Evolutionary conservation across 2,797 vertebrate species (phyloP).

Genomic region (Chrysocyon brachyurus): DNA sequence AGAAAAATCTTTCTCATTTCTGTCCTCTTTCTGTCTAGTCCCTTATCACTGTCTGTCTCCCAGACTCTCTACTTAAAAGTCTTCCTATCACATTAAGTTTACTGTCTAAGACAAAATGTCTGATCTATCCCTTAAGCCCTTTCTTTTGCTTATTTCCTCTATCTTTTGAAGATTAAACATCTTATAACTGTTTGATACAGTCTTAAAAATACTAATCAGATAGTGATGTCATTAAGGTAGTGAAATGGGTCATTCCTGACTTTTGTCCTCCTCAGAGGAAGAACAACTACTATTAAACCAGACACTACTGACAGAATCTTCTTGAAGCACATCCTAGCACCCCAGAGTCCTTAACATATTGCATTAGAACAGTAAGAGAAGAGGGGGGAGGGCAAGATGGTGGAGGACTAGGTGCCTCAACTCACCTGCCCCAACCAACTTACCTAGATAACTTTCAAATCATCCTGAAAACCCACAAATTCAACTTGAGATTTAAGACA

Average conservation of each 20-base stretch:
- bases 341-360: neutral
- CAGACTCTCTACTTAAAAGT: conserved; percentile 75
- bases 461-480: no score
- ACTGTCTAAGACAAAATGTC: conserved; percentile 64
- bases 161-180: conserved; percentile 11
- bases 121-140: conserved; percentile 51
- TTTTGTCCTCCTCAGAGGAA: neutral
- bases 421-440: no score
- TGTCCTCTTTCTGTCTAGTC: conserved; percentile 67
- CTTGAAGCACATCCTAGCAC: neutral
- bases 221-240: neutral
- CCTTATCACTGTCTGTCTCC: conserved; percentile 69
- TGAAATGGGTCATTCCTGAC: neutral
- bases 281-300: neutral
- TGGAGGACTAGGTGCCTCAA: no score
- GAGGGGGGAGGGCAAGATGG: no score
- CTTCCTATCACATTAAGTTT: conserved; percentile 71
- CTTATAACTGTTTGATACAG: conserved; percentile 28
- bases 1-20: conserved; percentile 61
- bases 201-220: conserved; percentile 20
- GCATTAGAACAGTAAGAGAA: neutral
- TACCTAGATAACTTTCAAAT: no score
- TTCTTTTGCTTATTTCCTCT: neutral
- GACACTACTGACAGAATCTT: neutral
- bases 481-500: no score